Base-by-base conservation (phyloP, 2,797 vertebrate genomes). In the Xenopus petersii region DNA sequence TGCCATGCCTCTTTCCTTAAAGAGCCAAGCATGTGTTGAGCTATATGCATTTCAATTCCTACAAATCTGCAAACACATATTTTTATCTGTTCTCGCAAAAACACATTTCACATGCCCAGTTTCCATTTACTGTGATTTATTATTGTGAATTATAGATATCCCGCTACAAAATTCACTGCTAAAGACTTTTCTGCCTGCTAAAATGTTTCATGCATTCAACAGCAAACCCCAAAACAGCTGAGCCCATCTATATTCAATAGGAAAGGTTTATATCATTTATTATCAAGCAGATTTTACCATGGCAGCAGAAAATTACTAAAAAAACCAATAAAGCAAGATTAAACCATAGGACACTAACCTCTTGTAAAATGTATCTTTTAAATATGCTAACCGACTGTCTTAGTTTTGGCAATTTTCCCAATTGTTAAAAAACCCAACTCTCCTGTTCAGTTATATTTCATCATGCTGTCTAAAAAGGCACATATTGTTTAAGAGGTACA, bases 241-340 rank as follows among this genome's bases (percentile, higher is more conserved):
- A 42, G 36, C 5, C 36, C 5, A 5, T 42, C 36, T 12, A 51
- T 55, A n/a, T 77, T 62, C 13, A 72, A 24, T 42, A 61, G 59
- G 51, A 73, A 69, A 78, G 69, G 49, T 59, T 42, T 21, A 70
- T 64, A 69, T 51, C 60, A 66, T 74, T 78, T 78, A 36, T 74
- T 65, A 78, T 78, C 71, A 78, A 48, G 54, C 60, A 51, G 70
- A 74, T 69, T 78, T 73, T 58, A 74, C 71, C 68, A 64, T 64
- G 60, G 71, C 61, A 70, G 71, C 36, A 42, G 36, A 42, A 42
- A 42, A 42, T 42, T 42, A 42, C 36, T 30, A 30, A 60, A 73
- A 73, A 78, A 78, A 73, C 71, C 76, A 78, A 74, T 78, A 78
- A 73, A 70, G 4, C 54, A 17, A 66, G 76, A 78, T 78, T 78